Percentiles rank a stretch among this genome's conserved stretches.
Evolutionary conservation across 1,140 invertebrate species (phyloP).

Genomic region (Contarinia nasturtii): DNA sequence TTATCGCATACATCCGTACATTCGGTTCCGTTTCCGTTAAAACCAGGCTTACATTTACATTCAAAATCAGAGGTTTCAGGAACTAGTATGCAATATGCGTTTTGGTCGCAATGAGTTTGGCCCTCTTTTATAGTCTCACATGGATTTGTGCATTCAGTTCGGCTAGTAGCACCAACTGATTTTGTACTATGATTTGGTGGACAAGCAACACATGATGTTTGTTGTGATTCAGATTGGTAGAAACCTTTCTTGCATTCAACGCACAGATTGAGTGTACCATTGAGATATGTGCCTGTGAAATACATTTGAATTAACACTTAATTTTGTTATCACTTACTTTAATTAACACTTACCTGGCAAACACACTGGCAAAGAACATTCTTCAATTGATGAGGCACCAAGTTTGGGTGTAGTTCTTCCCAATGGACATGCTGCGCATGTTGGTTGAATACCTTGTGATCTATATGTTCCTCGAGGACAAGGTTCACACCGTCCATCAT

Average conservation of each 20-base stretch:
- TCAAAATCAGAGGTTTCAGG: conserved; percentile 71
- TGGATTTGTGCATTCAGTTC: conserved; percentile 77
- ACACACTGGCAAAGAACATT: conserved; percentile 82
- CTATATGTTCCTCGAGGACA: conserved; percentile 84
- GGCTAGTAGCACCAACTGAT: conserved; percentile 55
- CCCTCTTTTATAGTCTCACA: conserved; percentile 52
- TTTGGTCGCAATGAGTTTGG: conserved; percentile 65
- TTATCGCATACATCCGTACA: conserved; percentile 72
- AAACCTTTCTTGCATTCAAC: conserved; percentile 76
- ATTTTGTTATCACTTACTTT: too few species aligned
- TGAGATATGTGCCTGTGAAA: conserved; percentile 70
- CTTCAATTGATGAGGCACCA: conserved; percentile 65
- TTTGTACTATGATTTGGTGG: conserved; percentile 85
- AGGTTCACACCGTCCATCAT: conserved; percentile 78
- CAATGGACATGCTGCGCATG: conserved; percentile 72
- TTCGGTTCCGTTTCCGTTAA: conserved; percentile 67
- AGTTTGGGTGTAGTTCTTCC: conserved; percentile 72
- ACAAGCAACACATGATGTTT: conserved; percentile 72
- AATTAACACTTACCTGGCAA: too few species aligned
- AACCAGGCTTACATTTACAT: conserved; percentile 87
- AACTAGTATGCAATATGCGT: conserved; percentile 75
- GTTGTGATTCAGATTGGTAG: conserved; percentile 81
- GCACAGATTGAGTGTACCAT: conserved; percentile 68
- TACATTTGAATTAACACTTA: too few species aligned
- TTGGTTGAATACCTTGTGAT: conserved; percentile 67